Evolutionary conservation across 2,797 vertebrate species (phyloP), one percentile per base, ranked within the genome.

Genomic region (Rhadinocentrus ornatus): DNA sequence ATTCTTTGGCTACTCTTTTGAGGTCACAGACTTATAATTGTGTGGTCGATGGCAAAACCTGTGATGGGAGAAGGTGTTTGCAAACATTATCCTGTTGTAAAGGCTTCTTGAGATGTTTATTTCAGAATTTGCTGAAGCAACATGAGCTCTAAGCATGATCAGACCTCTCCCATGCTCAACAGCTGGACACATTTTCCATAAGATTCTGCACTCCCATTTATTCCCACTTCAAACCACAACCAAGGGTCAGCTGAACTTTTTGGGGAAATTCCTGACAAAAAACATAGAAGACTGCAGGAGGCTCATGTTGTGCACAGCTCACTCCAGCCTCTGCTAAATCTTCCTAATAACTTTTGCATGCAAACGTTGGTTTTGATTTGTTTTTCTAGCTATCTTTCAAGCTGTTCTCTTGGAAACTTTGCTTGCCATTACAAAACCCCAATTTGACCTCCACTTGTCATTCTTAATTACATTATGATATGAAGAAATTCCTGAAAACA

Each of bases 391-490:
- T 6, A 29, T 46, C 60, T 27, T 62, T 15, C 27, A 32, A 32
- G 29, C 24, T 12, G 8, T 27, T 29, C 37, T 27, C 37, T 61
- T 63, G 44, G 44, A 50, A 63, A 48, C 18, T 31, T 48, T 46
- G 18, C 3, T 50, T 9, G 41, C 18, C n/a, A 31, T 22, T 48
- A 12, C 29, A 46, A 50, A 50, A 63, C 61, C 44, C 9, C 61
- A 50, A 32, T 18, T 48, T 48, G 61, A 50, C 61, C 61, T 32
- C 27, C 29, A 50, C 44, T 50, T 27, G 7, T 20, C 8, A 41
- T 50, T 63, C 29, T 22, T 44, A 34, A 63, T 63, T 50, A 32
- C 20, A 22, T 63, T 34, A 50, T 4, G n/a, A 63, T 34, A 12
- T 13, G 7, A 31, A 20, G 46, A 24, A 32, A 50, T 34, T 50